Conservation (phyloP, 2,113 vertebrate species). For the Dromiciops gliroides region DNA sequence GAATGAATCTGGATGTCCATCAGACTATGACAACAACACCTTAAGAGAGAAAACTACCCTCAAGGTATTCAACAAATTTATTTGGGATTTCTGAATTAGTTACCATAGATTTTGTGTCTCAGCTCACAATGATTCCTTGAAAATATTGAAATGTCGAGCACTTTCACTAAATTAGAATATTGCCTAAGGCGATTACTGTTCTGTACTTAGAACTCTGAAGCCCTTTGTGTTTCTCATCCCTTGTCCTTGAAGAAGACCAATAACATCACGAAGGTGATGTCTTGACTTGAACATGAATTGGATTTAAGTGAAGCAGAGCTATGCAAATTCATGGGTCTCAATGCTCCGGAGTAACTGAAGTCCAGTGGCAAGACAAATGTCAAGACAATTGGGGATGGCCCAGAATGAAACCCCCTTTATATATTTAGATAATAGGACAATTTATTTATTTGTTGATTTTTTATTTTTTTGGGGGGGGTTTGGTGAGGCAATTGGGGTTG, state of each 20-base stretch:
- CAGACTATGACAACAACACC: neutral
- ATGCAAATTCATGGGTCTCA: neutral
- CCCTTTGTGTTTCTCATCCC: neutral
- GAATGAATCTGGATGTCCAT: neutral
- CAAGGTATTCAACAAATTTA: slow-evolving; percentile 24
- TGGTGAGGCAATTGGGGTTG: too few relatives aligned
- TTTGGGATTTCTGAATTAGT: neutral
- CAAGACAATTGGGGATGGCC: neutral
- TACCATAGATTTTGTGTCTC: neutral
- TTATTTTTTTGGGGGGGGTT: too few relatives aligned
- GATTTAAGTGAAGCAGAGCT: neutral
- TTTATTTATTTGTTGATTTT: too few relatives aligned
- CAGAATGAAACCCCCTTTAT: neutral
- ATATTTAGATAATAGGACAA: neutral
- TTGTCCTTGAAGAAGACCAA: neutral
- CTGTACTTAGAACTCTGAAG: neutral
- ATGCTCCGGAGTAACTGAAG: neutral
- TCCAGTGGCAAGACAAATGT: neutral
- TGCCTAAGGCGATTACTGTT: neutral
- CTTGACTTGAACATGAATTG: neutral
- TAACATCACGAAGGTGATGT: neutral
- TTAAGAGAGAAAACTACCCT: neutral
- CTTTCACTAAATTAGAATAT: neutral
- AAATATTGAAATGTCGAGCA: slow-evolving; percentile 17
- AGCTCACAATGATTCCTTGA: neutral